Evolutionary conservation across 2,888 invertebrate species (phyloP).

Genomic region (Sycophila texana): DNA sequence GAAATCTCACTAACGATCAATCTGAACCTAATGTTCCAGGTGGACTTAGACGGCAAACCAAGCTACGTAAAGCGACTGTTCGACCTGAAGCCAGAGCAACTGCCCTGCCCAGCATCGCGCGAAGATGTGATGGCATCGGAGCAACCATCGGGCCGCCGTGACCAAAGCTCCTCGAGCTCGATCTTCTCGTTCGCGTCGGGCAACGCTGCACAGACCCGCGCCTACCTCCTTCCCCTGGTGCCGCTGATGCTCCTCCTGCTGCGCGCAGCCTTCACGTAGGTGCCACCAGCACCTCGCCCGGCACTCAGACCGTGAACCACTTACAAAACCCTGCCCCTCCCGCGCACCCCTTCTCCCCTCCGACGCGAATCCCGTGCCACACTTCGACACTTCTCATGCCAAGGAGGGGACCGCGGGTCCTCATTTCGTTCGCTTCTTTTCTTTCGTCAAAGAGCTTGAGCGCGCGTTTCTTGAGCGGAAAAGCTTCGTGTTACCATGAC

Average conservation of each 20-base stretch:
- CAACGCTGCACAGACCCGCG: slow-evolving; percentile 46
- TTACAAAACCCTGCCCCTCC: too few relatives aligned
- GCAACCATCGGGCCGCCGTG: slow-evolving; percentile 70
- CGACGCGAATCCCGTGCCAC: too few relatives aligned
- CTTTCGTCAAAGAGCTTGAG: too few relatives aligned
- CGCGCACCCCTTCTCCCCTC: too few relatives aligned
- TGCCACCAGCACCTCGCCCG: slow-evolving; percentile 43
- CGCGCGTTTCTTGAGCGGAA: too few relatives aligned
- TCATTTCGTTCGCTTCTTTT: too few relatives aligned
- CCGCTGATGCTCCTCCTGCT: neutral
- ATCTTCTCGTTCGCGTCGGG: slow-evolving; percentile 65
- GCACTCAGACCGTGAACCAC: too few relatives aligned
- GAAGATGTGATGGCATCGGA: slow-evolving; percentile 74
- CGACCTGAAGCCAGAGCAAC: slow-evolving; percentile 68
- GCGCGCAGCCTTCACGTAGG: slow-evolving; percentile 66
- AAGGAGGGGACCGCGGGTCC: too few relatives aligned
- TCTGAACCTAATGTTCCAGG: slow-evolving; percentile 56
- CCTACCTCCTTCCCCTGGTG: slow-evolving; percentile 58
- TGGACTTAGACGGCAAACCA: slow-evolving; percentile 67
- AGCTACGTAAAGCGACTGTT: slow-evolving; percentile 68
- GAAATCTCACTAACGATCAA: too few relatives aligned
- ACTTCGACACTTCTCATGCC: too few relatives aligned
- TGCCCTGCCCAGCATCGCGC: slow-evolving; percentile 71
- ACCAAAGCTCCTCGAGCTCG: slow-evolving; percentile 67
- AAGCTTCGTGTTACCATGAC: too few relatives aligned